Base-by-base conservation (phyloP, 2,113 vertebrate species). In the Periophthalmodon schlosseri region DNA sequence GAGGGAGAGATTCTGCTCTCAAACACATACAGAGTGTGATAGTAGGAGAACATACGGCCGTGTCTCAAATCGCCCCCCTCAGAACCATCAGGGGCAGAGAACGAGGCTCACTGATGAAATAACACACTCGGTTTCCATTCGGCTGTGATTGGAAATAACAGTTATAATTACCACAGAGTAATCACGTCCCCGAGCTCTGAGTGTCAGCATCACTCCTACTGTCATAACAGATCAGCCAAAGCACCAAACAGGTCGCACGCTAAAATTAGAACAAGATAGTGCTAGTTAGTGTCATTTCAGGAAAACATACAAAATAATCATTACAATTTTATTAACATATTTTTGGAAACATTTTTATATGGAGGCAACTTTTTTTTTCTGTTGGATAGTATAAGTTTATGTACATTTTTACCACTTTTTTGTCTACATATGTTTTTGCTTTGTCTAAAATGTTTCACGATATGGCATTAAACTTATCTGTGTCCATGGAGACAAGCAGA, bases 141-240 rank as follows among this genome's bases (percentile, higher is more conserved):
- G 83, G 81, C 82, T 70, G 85, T 89, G 88, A 92, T 90, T 87
- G 90, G 85, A 91, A 91, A 90, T 89, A 89, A 90, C 83, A 89
- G 79, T 88, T 76, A 84, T 91, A 90, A 92, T 92, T 83, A 89
- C 84, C 73, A 84, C 76, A 28, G 81, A 67, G 81, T 91, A 92
- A 92, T 92, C 87, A 88, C 83, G 87, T 91, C 84, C 85, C 79
- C 88, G 70, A 86, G 85, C 86, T 84, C 81, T 84, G 87, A 88
- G 86, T 86, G 87, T 91, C 90, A 89, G 80, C 82, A 89, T 90
- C 89, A 80, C 80, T 83, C 15, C 75, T 82, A 70, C 86, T 89
- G 88, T 89, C 89, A 87, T 73, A 89, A 91, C 84, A 88, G 85
- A 92, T 91, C 83, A 86, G 89, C 63, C 67, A 73, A 72, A 76